Conservation (phyloP, 2,113 vertebrate species). For the Cephalopholis sonnerati region DNA sequence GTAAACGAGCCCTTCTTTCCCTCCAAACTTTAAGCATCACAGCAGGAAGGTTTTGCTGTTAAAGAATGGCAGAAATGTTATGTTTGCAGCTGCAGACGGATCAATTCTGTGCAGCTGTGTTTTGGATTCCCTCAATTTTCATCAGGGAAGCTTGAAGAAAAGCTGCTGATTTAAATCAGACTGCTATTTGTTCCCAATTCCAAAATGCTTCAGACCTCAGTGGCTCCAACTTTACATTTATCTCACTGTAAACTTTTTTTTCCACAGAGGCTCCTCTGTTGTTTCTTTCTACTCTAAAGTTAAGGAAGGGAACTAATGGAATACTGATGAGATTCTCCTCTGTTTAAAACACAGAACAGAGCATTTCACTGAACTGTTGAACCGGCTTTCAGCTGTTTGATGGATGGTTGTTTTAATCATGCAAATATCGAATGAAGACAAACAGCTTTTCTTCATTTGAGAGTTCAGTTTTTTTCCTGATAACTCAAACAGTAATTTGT, state of each 20-base stretch:
- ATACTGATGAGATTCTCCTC: not conserved
- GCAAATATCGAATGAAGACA: not conserved
- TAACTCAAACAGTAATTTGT: too few relatives aligned
- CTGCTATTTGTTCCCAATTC: not conserved
- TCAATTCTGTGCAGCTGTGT: too few relatives aligned
- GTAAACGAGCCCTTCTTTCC: too few relatives aligned
- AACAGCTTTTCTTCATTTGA: not conserved
- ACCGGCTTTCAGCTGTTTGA: not conserved
- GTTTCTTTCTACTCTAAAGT: not conserved
- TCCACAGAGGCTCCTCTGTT: not conserved
- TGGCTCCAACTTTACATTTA: not conserved
- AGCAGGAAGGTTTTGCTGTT: too few relatives aligned
- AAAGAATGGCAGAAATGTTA: too few relatives aligned
- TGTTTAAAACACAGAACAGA: not conserved
- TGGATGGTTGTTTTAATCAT: not conserved
- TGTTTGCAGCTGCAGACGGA: too few relatives aligned
- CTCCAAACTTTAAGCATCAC: too few relatives aligned
- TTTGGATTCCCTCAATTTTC: too few relatives aligned
- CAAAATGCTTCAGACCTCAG: too few relatives aligned
- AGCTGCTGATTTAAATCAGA: too few relatives aligned
- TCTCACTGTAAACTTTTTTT: not conserved
- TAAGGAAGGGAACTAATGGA: not conserved
- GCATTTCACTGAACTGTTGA: not conserved
- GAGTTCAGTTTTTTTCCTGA: too few relatives aligned
- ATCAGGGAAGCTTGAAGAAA: not conserved